Evolutionary conservation across 2,113 vertebrate species (phyloP), one percentile per base, ranked within the genome.

Genomic region (Eretmochelys imbricata): DNA sequence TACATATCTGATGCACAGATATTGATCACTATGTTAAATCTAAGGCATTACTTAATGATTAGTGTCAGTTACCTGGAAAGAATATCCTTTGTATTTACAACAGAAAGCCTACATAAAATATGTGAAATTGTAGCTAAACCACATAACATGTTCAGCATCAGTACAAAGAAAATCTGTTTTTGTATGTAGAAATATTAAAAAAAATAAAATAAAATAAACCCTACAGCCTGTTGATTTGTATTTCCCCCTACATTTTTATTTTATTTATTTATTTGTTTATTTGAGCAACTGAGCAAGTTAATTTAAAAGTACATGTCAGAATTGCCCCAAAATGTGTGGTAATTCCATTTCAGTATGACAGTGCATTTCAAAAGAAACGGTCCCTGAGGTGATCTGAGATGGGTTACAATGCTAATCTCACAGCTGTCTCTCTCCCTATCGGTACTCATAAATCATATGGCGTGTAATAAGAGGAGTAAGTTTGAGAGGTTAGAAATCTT

Each of bases 401-500:
- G 96, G 94, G 87, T 97, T 97, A 91, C 8, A 4, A 80, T 96
- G 93, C 93, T 97, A 95, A 97, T 98, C 97, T 98, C 94, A 92
- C 85, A 89, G 48, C 97, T 98, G 95, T 97, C 96, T 97, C 57
- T 94, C 49, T 83, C 87, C 55, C 91, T 96, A 94, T 96, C 91
- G 1, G 53, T 69, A 84, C 88, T 97, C 24, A 10, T 98, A 98
- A 98, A 98, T 98, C 96, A 98, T 96, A 93, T n/a, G 62, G 79
- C 96, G 86, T 94, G 53, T 96, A 97, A 96, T 96, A 97, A 97
- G 92, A 97, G 93, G 93, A 96, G 85, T 93, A 96, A 96, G 38
- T 93, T 92, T 59, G 89, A 97, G 93, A 96, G 94, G 93, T 97
- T 98, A 97, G 97, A 98, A 98, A 97, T 98, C 93, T 91, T 94